Evolutionary conservation across 2,888 invertebrate genomes (phyloP), one percentile per base, ranked within the genome.

Genomic region (Cosmia pyralina): DNA sequence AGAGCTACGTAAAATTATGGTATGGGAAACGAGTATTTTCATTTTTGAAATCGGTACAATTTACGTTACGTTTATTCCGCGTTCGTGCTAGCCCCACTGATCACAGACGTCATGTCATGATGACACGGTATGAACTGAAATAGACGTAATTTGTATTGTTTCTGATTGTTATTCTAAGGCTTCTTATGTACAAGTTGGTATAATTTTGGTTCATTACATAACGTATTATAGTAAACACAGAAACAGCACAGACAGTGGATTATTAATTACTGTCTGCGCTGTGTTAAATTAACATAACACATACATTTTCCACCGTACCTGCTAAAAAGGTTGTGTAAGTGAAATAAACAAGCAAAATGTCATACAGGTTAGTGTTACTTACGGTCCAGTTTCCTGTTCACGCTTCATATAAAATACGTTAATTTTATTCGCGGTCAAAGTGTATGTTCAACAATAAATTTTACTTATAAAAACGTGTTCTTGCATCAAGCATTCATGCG

Each of bases 81-180:
- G n/a, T 58, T 17, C 64, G 6, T n/a, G n/a, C 34, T 34, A 34
- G 6, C 15, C n/a, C 57, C 55, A n/a, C n/a, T 34, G 34, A 50
- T 69, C 19, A n/a, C n/a, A 53, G 44, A 22, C 72, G 58, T 69
- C 75, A 70, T n/a, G 66, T 69, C 75, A 70, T n/a, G 66, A 22
- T 79, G 83, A 81, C 69, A 58, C 28, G 13, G 41, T 59, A 22
- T n/a, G 4, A 48, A 58, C 55, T 58, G 59, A 38, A 69, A 67
- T 73, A 69, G 22, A 59, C n/a, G 63, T 79, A 67, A 80, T 83
- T 80, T 80, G 69, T 74, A 69, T 22, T 64, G 66, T 64, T 44
- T 67, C 44, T 48, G 41, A 69, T 69, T 79, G 38, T 74, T 69
- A 50, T 64, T 50, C 5, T 62, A 48, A 73, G 66, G 17, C 19